Evolutionary conservation across 64 coral and sea anemone species (phyloP).

Genomic region (Porites lutea): DNA sequence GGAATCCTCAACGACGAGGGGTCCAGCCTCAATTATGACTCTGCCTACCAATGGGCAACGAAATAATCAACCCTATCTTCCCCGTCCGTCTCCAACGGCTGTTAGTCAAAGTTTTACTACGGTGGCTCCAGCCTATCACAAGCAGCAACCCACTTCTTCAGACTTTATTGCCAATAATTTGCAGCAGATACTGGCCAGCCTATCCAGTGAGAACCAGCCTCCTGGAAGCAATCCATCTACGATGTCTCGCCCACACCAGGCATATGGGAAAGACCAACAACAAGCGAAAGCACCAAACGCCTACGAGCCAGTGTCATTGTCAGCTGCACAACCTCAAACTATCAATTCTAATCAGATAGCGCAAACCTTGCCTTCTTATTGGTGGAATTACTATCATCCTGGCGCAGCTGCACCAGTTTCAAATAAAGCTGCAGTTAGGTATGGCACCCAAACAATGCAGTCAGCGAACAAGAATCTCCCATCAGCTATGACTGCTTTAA

Average conservation of each 20-base stretch:
- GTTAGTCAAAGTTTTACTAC: background rate
- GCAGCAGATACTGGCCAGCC: conserved; percentile 57
- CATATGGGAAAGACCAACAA: background rate
- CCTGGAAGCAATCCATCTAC: background rate
- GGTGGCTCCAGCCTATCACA: background rate
- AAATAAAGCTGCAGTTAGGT: background rate
- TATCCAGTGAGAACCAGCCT: background rate
- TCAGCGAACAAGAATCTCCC: background rate
- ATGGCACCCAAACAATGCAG: background rate
- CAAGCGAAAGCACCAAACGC: background rate
- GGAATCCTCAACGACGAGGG: conserved; percentile 19
- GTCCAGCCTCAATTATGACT: conserved; percentile 28
- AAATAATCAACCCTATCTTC: conserved; percentile 1
- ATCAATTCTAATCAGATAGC: background rate
- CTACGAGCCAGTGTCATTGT: background rate
- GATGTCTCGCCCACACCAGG: conserved; percentile 1
- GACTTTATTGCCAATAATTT: conserved; percentile 54
- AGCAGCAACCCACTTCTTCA: background rate
- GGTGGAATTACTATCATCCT: conserved; percentile 10
- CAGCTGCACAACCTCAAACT: no score
- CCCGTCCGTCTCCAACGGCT: background rate
- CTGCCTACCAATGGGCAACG: conserved; percentile 34
- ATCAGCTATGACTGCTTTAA: background rate
- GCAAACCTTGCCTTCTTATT: background rate
- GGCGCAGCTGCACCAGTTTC: background rate